These are phyloP conservation scores for Drosophila sucinea DNA, from an alignment of 1,140 invertebrate genomes.

Conservation along the genomic window DNA sequence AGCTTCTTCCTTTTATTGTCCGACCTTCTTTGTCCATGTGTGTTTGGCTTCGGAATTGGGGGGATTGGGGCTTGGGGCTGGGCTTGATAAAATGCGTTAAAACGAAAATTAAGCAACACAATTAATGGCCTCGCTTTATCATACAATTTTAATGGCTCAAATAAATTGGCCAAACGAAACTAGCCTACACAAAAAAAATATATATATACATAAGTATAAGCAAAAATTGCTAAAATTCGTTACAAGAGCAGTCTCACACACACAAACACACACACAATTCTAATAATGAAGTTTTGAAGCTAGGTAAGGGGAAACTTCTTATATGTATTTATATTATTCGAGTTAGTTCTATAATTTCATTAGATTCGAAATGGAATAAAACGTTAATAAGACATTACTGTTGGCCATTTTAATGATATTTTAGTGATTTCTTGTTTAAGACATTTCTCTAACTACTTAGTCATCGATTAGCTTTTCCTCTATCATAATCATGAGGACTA, in stretches of 20 bases:
- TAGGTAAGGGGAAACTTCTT: constrained; percentile 1
- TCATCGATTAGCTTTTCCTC: too few relatives aligned
- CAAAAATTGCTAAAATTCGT: constrained; percentile 28
- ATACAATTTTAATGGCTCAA: constrained; percentile 79
- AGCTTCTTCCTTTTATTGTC: constrained; percentile 17
- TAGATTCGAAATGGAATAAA: neutral
- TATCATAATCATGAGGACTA: too few relatives aligned
- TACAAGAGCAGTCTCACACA: constrained; percentile 20
- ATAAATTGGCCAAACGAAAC: constrained; percentile 69
- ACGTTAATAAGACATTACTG: neutral
- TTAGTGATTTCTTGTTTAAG: too few relatives aligned
- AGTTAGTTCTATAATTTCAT: neutral
- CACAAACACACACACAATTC: neutral
- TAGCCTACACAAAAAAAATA: constrained; percentile 23
- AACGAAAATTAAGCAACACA: constrained; percentile 80
- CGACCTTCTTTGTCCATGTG: constrained; percentile 33
- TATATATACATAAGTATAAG: constrained; percentile 9
- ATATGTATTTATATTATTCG: neutral
- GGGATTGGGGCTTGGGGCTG: constrained; percentile 8
- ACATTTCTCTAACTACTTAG: too few relatives aligned
- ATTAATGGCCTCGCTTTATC: constrained; percentile 75
- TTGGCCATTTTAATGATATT: neutral
- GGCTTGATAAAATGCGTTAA: constrained; percentile 77
- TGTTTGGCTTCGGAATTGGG: neutral
- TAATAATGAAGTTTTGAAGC: constrained; percentile 35